Percentiles rank a stretch among this genome's conserved stretches.
These are phyloP conservation scores for Phenganax subtilis DNA, from an alignment of 92 coral and sea anemone genomes.

Conservation along the genomic window DNA sequence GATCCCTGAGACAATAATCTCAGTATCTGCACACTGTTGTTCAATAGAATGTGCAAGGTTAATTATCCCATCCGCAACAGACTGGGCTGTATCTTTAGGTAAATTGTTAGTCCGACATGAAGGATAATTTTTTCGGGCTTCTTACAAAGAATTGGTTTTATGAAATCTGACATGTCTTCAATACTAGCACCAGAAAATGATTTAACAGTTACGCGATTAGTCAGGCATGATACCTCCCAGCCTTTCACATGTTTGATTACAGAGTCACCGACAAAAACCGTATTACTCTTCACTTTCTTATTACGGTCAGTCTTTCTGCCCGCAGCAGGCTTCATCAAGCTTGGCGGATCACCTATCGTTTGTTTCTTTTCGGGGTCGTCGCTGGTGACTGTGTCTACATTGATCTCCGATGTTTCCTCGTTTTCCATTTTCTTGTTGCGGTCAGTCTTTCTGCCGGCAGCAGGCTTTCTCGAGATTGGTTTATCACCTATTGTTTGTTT, in stretches of 20 bases:
- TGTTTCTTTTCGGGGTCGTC: too few relatives aligned
- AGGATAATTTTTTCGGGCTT: conserved; percentile 34
- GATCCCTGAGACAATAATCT: not conserved
- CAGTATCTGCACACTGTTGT: not conserved
- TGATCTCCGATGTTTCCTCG: too few relatives aligned
- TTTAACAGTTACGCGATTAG: conserved; percentile 31
- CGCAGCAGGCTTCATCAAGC: too few relatives aligned
- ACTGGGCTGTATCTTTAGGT: not conserved
- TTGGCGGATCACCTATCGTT: too few relatives aligned
- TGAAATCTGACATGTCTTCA: conserved; percentile 40
- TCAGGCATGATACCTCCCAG: conserved; percentile 26
- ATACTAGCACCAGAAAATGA: conserved; percentile 39
- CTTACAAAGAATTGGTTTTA: conserved; percentile 21
- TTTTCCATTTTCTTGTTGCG: too few relatives aligned
- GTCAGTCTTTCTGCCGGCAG: too few relatives aligned
- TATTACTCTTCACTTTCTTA: not conserved
- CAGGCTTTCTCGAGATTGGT: too few relatives aligned
- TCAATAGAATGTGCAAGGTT: not conserved
- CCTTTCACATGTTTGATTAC: conserved; percentile 30
- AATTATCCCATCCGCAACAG: conserved; percentile 2
- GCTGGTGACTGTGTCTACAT: too few relatives aligned
- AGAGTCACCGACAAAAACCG: conserved; percentile 32
- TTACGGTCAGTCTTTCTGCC: not conserved
- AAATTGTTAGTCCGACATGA: conserved; percentile 42
- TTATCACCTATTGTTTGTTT: too few relatives aligned